Conservation (phyloP, 1,140 invertebrate genomes). For the Drosophila pachea region DNA sequence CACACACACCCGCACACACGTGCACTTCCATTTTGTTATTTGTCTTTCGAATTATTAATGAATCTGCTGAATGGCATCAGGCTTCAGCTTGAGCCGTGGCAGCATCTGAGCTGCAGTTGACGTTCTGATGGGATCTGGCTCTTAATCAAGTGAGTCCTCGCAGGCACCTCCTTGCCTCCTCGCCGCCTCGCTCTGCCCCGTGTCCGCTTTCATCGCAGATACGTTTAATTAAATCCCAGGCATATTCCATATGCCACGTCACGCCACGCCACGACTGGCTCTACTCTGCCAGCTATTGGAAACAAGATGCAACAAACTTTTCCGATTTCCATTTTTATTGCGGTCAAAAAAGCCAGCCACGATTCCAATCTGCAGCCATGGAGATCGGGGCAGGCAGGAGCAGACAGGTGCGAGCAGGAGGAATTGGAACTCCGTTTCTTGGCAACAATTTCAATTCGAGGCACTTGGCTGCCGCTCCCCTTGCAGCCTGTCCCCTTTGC, state of each 20-base stretch:
- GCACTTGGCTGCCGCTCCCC: constrained; percentile 45
- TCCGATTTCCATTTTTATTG: constrained; percentile 73
- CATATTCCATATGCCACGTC: constrained; percentile 39
- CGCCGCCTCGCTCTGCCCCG: too few species aligned
- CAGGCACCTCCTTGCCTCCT: not conserved
- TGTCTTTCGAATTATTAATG: constrained; percentile 65
- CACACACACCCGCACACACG: constrained; percentile 5
- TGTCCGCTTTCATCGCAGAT: constrained; percentile 40
- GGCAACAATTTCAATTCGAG: constrained; percentile 65
- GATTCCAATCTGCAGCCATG: constrained; percentile 24
- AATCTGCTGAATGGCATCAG: constrained; percentile 45
- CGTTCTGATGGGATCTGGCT: constrained; percentile 40
- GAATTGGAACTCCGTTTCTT: constrained; percentile 43
- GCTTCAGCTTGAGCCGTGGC: constrained; percentile 1
- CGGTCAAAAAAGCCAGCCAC: constrained; percentile 39
- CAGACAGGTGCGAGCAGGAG: constrained; percentile 2
- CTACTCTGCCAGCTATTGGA: constrained; percentile 16
- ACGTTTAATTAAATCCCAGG: constrained; percentile 69
- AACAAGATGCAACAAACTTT: constrained; percentile 53
- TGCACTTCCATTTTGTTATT: constrained; percentile 48
- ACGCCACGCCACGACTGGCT: constrained; percentile 25
- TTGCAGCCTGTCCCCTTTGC: constrained; percentile 12
- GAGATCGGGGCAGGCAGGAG: constrained; percentile 10
- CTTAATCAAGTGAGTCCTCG: constrained; percentile 56
- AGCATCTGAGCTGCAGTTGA: constrained; percentile 11